Percentiles rank a stretch among this genome's conserved stretches.
Conservation (phyloP, 37 sponge, comb jelly and placozoan species). For the Trichoplax adhaerens region DNA sequence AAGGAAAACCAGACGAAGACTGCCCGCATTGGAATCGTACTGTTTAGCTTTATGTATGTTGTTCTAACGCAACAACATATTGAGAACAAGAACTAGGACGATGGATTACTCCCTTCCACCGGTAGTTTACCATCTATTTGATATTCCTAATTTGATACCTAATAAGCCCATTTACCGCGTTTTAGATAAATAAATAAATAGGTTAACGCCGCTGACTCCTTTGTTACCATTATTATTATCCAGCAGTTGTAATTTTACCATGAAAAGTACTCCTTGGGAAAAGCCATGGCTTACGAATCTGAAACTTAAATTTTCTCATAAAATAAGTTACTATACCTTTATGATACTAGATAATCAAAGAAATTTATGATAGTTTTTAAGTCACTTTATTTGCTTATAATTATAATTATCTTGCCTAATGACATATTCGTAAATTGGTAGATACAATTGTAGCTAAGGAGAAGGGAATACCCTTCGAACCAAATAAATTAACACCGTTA, state of each 20-base stretch:
- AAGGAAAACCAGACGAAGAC: no score
- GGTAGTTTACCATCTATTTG: not conserved
- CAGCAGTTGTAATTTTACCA: conserved; percentile 1
- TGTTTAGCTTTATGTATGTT: no score
- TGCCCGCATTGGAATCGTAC: no score
- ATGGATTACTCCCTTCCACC: conserved; percentile 9
- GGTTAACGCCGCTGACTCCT: conserved; percentile 8
- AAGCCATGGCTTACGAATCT: conserved; percentile 6
- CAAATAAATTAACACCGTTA: no score
- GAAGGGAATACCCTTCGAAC: no score
- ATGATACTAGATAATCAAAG: no score
- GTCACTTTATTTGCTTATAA: no score
- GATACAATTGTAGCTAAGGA: no score
- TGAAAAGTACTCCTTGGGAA: conserved; percentile 7
- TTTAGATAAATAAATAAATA: not conserved
- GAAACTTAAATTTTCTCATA: not conserved
- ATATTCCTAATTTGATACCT: not conserved
- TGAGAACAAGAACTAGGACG: conserved; percentile 13
- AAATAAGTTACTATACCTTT: no score
- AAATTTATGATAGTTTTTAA: no score
- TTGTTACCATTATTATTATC: conserved; percentile 6
- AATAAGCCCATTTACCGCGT: not conserved
- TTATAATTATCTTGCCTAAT: no score
- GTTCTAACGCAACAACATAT: not conserved
- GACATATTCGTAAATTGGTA: no score